These are phyloP conservation scores for Micromesistius poutassou DNA, from an alignment of 2,797 vertebrate genomes.

Conservation along the genomic window DNA sequence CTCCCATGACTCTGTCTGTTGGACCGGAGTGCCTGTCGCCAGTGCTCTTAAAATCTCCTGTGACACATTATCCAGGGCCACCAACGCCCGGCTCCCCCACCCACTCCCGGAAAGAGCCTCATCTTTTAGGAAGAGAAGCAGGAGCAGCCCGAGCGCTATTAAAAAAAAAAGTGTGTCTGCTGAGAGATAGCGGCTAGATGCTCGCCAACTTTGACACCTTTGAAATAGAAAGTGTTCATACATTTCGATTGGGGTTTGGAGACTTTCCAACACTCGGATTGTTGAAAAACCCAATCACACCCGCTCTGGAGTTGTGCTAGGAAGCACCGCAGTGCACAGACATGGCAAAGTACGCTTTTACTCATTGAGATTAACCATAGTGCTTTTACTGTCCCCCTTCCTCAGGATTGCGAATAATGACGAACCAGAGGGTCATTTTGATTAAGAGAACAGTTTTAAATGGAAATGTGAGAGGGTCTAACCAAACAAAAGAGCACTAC, in stretches of 20 bases:
- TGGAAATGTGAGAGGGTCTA: no score
- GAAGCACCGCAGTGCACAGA: neutral
- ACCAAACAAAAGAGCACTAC: no score
- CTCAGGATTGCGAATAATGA: neutral
- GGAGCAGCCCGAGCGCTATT: constrained; percentile 16
- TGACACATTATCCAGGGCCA: constrained; percentile 42
- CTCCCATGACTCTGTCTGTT: constrained; percentile 20
- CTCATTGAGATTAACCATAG: neutral
- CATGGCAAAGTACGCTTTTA: neutral
- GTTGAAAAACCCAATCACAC: neutral
- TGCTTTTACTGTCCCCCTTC: no score
- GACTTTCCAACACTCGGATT: neutral
- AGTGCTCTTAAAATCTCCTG: constrained; percentile 38
- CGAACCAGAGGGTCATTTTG: neutral
- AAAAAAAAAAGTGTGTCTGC: neutral
- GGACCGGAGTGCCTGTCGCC: constrained; percentile 35
- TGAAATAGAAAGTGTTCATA: neutral
- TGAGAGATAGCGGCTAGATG: neutral
- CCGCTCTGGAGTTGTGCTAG: neutral
- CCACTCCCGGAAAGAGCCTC: constrained; percentile 9
- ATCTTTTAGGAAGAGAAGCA: neutral
- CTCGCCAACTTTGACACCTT: neutral
- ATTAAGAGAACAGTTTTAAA: neutral
- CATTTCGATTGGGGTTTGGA: neutral
- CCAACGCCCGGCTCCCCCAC: constrained; percentile 40